phyloP scores from a whole-genome alignment of 2,888 invertebrate species.

The Ophioninae sp. region DNA sequence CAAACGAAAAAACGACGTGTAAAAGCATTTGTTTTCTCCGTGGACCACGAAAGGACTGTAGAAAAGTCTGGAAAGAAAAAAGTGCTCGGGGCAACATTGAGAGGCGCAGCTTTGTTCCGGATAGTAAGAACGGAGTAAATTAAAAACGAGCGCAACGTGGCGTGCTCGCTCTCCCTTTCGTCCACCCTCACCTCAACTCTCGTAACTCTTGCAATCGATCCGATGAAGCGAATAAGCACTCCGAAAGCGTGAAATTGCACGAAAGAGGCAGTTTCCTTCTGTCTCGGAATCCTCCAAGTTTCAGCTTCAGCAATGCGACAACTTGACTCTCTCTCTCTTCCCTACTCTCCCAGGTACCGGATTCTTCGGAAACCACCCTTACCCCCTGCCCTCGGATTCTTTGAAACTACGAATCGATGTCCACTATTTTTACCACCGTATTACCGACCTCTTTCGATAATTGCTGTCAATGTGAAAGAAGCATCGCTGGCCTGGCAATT shows the following conservation, averaged over 20 bases:
- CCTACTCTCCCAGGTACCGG: not conserved
- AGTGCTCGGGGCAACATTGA: conserved; percentile 43
- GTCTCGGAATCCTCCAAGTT: conserved; percentile 62
- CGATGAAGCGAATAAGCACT: conserved; percentile 65
- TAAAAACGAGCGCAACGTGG: conserved; percentile 61
- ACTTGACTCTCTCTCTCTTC: conserved; percentile 15
- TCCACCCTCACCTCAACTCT: conserved; percentile 37
- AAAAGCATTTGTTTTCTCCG: conserved; percentile 44
- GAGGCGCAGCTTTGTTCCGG: conserved; percentile 37
- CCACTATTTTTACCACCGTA: no score
- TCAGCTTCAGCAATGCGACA: conserved; percentile 50
- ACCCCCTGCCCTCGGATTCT: no score
- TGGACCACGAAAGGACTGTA: conserved; percentile 40
- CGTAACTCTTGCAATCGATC: conserved; percentile 62
- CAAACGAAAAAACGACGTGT: conserved; percentile 27
- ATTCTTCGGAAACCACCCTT: no score
- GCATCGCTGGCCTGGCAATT: no score
- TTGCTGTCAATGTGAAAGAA: no score
- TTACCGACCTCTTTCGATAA: no score
- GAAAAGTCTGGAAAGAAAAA: conserved; percentile 41
- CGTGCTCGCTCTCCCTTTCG: conserved; percentile 31
- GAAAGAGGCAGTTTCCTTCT: conserved; percentile 49
- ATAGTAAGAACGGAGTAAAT: conserved; percentile 62
- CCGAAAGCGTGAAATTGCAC: conserved; percentile 66
- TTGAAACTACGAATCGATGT: no score